Evolutionary conservation across 2,888 invertebrate species (phyloP), one percentile per base, ranked within the genome.

Genomic region (Xylophagus ater): DNA sequence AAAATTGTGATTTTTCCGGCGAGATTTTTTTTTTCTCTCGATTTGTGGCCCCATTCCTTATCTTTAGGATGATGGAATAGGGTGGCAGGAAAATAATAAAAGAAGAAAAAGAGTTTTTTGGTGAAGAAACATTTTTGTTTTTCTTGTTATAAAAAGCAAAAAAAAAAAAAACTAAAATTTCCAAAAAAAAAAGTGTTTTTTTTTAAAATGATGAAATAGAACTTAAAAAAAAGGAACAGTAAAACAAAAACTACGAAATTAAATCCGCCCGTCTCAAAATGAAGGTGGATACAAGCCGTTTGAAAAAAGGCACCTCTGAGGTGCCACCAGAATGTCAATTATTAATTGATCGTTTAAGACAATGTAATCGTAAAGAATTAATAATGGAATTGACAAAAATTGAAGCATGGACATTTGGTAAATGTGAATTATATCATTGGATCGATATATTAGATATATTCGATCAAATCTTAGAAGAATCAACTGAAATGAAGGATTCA

Each of bases 351-450:
- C 75, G 76, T 53, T 63, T 86, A 34, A 76, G 78, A 51, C 70
- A 71, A 46, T 78, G 77, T 54, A 74, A 75, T 32, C 71, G 73
- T 30, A 67, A 73, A 40, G 77, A 78, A 54, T 66, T 87, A 42
- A 62, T 79, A 3, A 69, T 72, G 33, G 80, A 81, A 59, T 64
- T 87, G 40, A 74, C 76, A 44, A 74, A 74, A 48, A 76, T 87
- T 46, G 81, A 80, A 51, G 76, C 80, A 28, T 87, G 86, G 85
- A 81, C 81, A 19, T 86, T 79, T 62, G 86, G 85, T 37, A 87
- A 87, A 70, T 87, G 85, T 61, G 87, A 88, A 62, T 64, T 88
- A 13, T 81, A 81, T 54, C 84, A 87, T 60, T 88, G 87, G 87
- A 81, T 84, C 46, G 82, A 84, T 62, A 78, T 86, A 14, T 65